Base-by-base conservation (phyloP, 35 echinoderm and acorn worm species). In the Hemicentrotus pulcherrimus region DNA sequence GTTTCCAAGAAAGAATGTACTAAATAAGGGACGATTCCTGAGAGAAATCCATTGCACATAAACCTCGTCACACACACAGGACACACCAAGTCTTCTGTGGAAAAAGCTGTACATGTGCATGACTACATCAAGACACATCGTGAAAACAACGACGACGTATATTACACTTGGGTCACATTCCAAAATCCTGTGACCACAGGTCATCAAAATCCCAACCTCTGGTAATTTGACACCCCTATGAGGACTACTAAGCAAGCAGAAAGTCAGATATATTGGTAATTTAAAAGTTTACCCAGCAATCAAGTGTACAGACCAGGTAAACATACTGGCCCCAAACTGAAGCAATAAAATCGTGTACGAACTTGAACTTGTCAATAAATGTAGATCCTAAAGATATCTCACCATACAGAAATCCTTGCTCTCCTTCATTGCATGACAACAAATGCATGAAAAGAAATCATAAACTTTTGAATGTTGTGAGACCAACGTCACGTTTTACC, bases 231-330 rank as follows among this genome's bases (percentile, higher is more conserved):
- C 65, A 78, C 65, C 19, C 65, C 65, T 78, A 28, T 4, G 28
- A 78, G 65, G 22, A 4, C 65, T 78, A 78, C 65, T 28, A 78
- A 78, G 19, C 65, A 78, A 78, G 65, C 65, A 78, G 16, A 22
- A 22, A 78, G 65, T 78, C 65, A 78, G 65, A 78, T 15, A 78
- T 78, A 8, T 22, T 4, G 65, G 65, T 78, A 28, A 78, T 78
- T 78, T 78, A 78, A 22, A 78, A 78, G 65, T 78, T 78, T 78
- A 78, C 65, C 65, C 65, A 78, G 65, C 65, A 78, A 78, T 78
- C 65, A 78, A 22, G 15, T 0, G 22, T 28, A 78, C 24, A 28
- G 65, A 78, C 65, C 65, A 78, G n/a, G 65, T 28, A 78, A 78
- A 78, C 65, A 78, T n/a, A 8, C 5, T 18, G 16, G 16, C 5